These are phyloP conservation scores for Coilia nasus DNA, from an alignment of 2,797 vertebrate species.

Conservation along the genomic window DNA sequence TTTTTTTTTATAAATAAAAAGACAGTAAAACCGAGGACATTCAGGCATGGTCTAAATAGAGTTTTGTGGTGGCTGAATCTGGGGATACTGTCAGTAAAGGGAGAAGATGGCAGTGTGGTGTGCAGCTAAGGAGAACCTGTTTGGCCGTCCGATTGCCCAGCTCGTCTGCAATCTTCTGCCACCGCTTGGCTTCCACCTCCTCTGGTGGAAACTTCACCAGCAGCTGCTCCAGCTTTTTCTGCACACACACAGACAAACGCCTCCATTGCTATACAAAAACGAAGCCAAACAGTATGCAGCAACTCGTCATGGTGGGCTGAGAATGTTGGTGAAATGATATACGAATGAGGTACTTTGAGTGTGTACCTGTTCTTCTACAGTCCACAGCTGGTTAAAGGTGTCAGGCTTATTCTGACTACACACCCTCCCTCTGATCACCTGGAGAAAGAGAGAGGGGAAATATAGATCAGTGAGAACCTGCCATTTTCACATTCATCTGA, in stretches of 20 bases:
- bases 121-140: conserved; percentile 77
- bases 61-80: neutral
- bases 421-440: conserved; percentile 95
- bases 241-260: neutral
- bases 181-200: conserved; percentile 93
- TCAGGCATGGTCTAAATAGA: neutral
- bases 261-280: neutral
- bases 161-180: conserved; percentile 98
- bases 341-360: neutral
- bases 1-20: no score
- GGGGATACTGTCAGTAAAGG: neutral
- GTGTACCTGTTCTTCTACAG: conserved; percentile 94
- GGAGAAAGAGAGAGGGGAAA: conserved; percentile 54
- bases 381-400: conserved; percentile 99
- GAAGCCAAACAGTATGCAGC: neutral
- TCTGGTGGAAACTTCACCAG: conserved; percentile 96
- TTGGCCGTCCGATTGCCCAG: conserved; percentile 97
- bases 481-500: neutral
- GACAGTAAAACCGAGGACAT: neutral
- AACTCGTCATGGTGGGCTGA: neutral
- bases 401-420: conserved; percentile 94
- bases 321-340: neutral
- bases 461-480: neutral
- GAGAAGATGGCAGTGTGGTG: neutral
- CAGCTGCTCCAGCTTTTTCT: conserved; percentile 97